These are phyloP conservation scores for Anarhynchus alexandrinus DNA, from an alignment of 2,113 vertebrate species.

Conservation along the genomic window DNA sequence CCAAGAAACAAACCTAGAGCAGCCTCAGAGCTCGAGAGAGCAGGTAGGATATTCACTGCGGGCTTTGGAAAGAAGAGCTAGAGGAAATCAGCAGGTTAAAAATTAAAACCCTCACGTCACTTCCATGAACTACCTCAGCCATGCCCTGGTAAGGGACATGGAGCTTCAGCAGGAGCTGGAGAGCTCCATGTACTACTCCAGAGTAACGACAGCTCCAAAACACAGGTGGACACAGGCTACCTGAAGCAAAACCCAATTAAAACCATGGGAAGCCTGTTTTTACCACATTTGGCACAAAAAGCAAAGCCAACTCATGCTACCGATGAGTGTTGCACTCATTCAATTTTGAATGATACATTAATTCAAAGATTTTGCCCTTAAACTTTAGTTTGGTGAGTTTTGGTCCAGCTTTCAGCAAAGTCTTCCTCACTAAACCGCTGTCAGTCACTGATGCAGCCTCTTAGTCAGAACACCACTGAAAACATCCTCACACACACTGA, in stretches of 20 bases:
- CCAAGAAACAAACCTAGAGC: neutral
- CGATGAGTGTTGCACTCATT: fast-evolving
- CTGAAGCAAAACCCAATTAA: neutral
- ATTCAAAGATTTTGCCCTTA: neutral
- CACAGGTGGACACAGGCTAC: fast-evolving
- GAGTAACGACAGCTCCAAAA: neutral
- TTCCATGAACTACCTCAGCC: neutral
- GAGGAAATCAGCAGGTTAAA: neutral
- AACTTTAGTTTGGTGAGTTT: no score
- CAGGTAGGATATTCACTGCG: neutral
- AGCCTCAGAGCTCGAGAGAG: neutral
- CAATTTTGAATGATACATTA: fast-evolving
- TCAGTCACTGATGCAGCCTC: neutral
- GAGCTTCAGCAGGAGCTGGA: neutral
- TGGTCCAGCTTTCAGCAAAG: neutral
- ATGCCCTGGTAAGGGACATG: neutral
- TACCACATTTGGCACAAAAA: neutral
- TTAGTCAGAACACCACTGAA: neutral
- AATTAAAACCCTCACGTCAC: neutral
- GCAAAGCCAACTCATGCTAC: neutral
- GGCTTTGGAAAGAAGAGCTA: neutral
- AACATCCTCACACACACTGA: fast-evolving
- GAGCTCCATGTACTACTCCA: no score
- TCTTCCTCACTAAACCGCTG: neutral
- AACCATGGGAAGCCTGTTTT: neutral